Evolutionary conservation across 1,140 invertebrate species (phyloP).

Genomic region (Papilio polytes): DNA sequence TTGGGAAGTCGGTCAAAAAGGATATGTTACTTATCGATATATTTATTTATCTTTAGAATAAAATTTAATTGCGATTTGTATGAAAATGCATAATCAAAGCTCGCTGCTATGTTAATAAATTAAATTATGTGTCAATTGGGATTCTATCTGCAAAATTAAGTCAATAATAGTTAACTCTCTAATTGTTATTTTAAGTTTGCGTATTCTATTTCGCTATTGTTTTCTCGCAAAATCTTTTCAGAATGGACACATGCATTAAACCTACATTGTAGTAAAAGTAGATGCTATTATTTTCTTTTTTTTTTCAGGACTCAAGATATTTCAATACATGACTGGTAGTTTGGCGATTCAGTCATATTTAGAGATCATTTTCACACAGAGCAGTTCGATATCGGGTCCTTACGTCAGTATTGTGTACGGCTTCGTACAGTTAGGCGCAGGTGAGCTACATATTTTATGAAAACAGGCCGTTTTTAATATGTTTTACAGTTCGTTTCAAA

Average conservation of each 20-base stretch:
- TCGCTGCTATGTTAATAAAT: too few species aligned
- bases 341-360: slow-evolving; percentile 89
- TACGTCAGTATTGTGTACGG: slow-evolving; percentile 86
- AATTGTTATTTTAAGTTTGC: too few species aligned
- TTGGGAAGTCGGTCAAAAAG: too few species aligned
- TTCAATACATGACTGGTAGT: slow-evolving; percentile 87
- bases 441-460: slow-evolving; percentile 50
- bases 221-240: too few species aligned
- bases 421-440: slow-evolving; percentile 86
- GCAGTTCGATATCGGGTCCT: slow-evolving; percentile 80
- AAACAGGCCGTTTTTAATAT: background rate
- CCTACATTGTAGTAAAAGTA: too few species aligned
- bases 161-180: too few species aligned
- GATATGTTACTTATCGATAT: background rate
- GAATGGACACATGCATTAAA: too few species aligned
- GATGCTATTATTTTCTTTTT: background rate
- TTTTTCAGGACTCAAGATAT: slow-evolving; percentile 84
- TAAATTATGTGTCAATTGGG: too few species aligned
- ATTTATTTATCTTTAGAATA: background rate
- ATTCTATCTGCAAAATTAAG: too few species aligned
- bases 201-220: too few species aligned
- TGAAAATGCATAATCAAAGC: too few species aligned
- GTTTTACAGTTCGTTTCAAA: too few species aligned
- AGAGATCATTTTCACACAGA: slow-evolving; percentile 85
- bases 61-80: background rate